A percentile compares a stretch with the other conserved stretches of the same genome.
Conservation (phyloP, 1,140 invertebrate genomes). For the Zaprionus gabonicus region DNA sequence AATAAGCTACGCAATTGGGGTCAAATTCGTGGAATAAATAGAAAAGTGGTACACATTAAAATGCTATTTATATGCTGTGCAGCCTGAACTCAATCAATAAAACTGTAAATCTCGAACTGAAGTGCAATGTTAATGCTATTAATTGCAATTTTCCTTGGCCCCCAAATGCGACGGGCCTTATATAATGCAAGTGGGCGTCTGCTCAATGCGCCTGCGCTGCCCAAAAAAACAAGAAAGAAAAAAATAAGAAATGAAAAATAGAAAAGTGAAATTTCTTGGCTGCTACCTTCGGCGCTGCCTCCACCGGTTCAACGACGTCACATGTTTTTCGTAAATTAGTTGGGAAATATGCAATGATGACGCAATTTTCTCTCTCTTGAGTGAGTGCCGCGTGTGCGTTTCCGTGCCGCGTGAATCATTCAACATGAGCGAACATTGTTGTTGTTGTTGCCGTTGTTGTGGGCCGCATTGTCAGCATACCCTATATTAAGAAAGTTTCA, state of each 20-base stretch:
- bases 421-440: constrained; percentile 18
- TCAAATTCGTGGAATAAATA: constrained; percentile 53
- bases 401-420: constrained; percentile 62
- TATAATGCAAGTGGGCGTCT: constrained; percentile 61
- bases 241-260: constrained; percentile 24
- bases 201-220: constrained; percentile 40
- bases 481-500: constrained; percentile 31
- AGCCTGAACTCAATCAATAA: not conserved
- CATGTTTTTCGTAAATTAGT: constrained; percentile 46
- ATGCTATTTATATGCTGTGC: constrained; percentile 8
- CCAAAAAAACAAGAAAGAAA: constrained; percentile 9
- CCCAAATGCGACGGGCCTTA: constrained; percentile 31
- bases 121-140: constrained; percentile 32
- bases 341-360: constrained; percentile 60
- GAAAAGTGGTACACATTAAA: constrained; percentile 20
- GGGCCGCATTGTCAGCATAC: constrained; percentile 38
- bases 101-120: not conserved
- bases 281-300: constrained; percentile 16
- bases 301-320: constrained; percentile 43
- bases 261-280: constrained; percentile 44
- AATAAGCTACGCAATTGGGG: constrained; percentile 40
- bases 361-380: constrained; percentile 52
- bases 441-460: constrained; percentile 20
- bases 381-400: constrained; percentile 73
- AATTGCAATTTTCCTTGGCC: constrained; percentile 37